Conservation (phyloP, 2,113 vertebrate genomes). For the Ammodytes dubius region DNA sequence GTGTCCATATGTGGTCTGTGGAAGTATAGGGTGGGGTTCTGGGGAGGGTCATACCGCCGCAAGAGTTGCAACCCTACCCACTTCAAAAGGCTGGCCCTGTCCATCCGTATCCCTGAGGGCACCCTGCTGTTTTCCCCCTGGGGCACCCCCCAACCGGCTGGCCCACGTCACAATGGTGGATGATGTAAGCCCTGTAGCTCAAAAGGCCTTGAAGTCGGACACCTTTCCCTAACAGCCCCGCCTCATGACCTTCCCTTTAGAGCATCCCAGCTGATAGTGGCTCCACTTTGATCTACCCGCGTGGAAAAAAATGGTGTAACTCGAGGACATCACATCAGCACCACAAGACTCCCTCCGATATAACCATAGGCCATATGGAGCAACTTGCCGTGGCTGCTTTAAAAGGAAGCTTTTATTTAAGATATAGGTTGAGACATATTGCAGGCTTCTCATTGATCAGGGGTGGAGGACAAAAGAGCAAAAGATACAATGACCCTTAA, state of each 20-base stretch:
- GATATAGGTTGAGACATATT: constrained; percentile 50
- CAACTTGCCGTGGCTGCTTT: constrained; percentile 21
- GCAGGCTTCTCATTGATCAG: constrained; percentile 24
- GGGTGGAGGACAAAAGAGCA: constrained; percentile 16
- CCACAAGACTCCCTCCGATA: neutral
- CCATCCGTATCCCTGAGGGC: constrained; percentile 60
- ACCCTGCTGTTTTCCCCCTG: constrained; percentile 53
- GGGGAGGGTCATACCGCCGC: constrained; percentile 43
- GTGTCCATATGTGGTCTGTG: constrained; percentile 73
- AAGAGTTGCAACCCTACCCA: constrained; percentile 48
- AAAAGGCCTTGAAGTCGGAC: constrained; percentile 75
- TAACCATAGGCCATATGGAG: constrained; percentile 64
- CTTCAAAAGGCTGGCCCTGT: constrained; percentile 72
- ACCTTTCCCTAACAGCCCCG: constrained; percentile 49
- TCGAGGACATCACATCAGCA: constrained; percentile 51
- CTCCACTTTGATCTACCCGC: constrained; percentile 56
- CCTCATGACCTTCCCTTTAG: constrained; percentile 55
- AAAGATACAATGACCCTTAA: constrained; percentile 23
- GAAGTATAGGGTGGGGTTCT: constrained; percentile 46
- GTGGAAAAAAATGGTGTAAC: constrained; percentile 49
- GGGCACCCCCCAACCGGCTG: constrained; percentile 9
- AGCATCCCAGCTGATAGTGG: constrained; percentile 65
- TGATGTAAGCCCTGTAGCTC: constrained; percentile 35
- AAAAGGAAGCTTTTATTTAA: constrained; percentile 31
- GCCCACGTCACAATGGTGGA: constrained; percentile 41